Conservation (phyloP, 1,140 invertebrate genomes). For the Aethina tumida region DNA sequence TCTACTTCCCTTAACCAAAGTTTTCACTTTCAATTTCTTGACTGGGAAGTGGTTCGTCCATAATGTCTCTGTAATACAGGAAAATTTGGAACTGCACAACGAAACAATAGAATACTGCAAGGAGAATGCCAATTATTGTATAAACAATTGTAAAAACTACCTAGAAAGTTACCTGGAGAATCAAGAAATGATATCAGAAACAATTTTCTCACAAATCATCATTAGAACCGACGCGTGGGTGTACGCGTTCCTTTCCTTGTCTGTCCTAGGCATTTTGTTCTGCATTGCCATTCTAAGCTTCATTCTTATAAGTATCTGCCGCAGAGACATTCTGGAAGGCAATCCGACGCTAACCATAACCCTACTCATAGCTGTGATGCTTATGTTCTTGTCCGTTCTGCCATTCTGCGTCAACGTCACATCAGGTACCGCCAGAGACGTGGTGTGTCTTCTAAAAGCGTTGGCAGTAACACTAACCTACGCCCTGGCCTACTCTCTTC, state of each 20-base stretch:
- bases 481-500: slow-evolving; percentile 42
- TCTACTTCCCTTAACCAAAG: slow-evolving; percentile 17
- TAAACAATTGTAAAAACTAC: too few relatives aligned
- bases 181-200: too few relatives aligned
- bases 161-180: too few relatives aligned
- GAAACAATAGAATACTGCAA: background rate
- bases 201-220: too few relatives aligned
- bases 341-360: slow-evolving; percentile 39
- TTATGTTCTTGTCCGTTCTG: slow-evolving; percentile 44
- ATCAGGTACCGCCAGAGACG: slow-evolving; percentile 14
- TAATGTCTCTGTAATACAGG: slow-evolving; percentile 18
- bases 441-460: slow-evolving; percentile 26
- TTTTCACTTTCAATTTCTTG: slow-evolving; percentile 25
- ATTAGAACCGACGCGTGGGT: slow-evolving; percentile 41
- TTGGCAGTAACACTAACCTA: slow-evolving; percentile 42
- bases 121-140: slow-evolving; percentile 14
- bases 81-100: slow-evolving; percentile 4
- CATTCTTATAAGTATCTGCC: slow-evolving; percentile 36
- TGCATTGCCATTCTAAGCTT: slow-evolving; percentile 40
- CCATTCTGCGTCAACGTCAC: slow-evolving; percentile 42
- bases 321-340: slow-evolving; percentile 40
- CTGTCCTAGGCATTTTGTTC: slow-evolving; percentile 38
- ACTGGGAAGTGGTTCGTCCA: too few relatives aligned
- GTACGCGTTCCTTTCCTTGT: slow-evolving; percentile 39
- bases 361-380: slow-evolving; percentile 37